Percentiles rank a stretch among this genome's conserved stretches.
Evolutionary conservation across 2,797 vertebrate genomes (phyloP).

Genomic region (Gymnocypris eckloni): DNA sequence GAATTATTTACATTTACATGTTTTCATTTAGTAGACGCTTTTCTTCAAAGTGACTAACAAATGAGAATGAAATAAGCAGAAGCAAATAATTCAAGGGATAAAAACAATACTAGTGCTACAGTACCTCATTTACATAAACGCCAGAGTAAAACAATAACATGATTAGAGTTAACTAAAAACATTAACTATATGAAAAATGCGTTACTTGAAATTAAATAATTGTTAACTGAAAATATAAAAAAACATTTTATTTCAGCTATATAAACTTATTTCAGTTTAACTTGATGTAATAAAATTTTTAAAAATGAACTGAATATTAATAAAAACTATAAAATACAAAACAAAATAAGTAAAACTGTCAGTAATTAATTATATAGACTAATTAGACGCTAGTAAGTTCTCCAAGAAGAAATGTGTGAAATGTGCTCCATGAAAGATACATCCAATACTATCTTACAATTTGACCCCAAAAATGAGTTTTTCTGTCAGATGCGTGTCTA

Average conservation of each 20-base stretch:
- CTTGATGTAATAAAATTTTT: background rate
- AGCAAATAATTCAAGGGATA: background rate
- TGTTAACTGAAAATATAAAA: background rate
- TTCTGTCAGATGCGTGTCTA: background rate
- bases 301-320: background rate
- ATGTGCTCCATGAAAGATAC: too few species aligned
- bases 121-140: background rate
- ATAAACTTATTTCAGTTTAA: background rate
- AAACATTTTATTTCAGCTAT: background rate
- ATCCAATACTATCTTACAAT: too few species aligned
- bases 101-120: background rate
- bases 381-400: background rate
- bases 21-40: background rate
- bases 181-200: background rate
- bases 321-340: background rate
- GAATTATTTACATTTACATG: constrained; percentile 15
- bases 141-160: background rate
- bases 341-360: background rate
- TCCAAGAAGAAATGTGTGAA: background rate
- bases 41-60: constrained; percentile 1
- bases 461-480: too few species aligned
- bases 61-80: constrained; percentile 10
- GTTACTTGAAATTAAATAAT: background rate
- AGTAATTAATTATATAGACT: background rate
- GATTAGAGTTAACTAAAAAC: background rate